These are phyloP conservation scores for Phrynosoma blainvillii DNA, from an alignment of 2,113 vertebrate species.

Conservation along the genomic window DNA sequence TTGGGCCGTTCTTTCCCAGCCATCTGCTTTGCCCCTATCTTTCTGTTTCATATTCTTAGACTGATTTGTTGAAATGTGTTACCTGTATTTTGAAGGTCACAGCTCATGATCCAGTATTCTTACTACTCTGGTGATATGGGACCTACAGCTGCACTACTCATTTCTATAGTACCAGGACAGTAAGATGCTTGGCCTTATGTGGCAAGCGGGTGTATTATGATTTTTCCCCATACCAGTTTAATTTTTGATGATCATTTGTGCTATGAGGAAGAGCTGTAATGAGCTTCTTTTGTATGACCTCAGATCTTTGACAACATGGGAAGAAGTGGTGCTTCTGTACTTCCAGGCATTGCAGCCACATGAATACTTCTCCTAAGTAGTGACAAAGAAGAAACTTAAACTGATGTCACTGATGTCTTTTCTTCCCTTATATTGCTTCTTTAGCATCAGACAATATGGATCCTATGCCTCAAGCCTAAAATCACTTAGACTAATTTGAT, in stretches of 20 bases:
- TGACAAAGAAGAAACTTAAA: background rate
- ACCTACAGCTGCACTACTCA: background rate
- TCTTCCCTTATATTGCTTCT: background rate
- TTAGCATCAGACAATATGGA: background rate
- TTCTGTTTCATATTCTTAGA: background rate
- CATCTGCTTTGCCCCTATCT: background rate
- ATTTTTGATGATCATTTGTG: too few species aligned
- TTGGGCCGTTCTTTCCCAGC: too few species aligned
- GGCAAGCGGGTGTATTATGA: too few species aligned
- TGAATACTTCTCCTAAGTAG: background rate
- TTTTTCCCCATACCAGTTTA: too few species aligned
- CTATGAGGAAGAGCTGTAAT: too few species aligned
- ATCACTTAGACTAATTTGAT: constrained; percentile 13
- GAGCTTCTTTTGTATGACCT: too few species aligned
- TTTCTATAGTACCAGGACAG: background rate
- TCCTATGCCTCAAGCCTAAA: background rate
- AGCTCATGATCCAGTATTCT: background rate
- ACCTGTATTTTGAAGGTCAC: background rate
- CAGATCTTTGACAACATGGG: too few species aligned
- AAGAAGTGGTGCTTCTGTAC: background rate
- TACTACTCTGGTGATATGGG: background rate
- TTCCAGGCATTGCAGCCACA: background rate
- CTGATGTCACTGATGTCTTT: background rate
- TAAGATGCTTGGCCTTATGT: background rate
- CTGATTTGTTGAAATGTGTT: background rate